Base-by-base conservation (phyloP, 2,888 invertebrate species). In the Drosophila paranaensis region DNA sequence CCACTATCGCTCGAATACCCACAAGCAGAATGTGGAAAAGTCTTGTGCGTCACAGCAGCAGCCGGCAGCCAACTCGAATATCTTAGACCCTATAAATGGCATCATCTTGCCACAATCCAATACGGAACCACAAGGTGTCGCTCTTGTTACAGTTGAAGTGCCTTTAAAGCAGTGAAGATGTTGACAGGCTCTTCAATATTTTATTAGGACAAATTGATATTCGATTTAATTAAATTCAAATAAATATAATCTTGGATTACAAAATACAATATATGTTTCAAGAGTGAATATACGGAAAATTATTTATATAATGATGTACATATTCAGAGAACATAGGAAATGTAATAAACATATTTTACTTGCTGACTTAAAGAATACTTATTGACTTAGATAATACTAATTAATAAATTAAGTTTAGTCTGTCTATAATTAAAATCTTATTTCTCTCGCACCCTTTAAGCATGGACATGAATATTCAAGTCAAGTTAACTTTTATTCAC, bases 1-100 rank as follows among this genome's bases (percentile, higher is more conserved):
- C 30, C 92, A 92, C 71, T 85, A 81, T 58, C 83, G 90, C 13
- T 92, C 92, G 1, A 87, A 91, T 58, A 90, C 91, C 8, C 92
- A 92, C 72, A 91, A 91, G 45, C 92, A 91, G 55, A 91, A 88
- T 43, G 71, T 84, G 16, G 90, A 90, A 35, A 90, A 74, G 43
- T 67, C 73, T 2, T 48, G 53, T 30, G 13, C 14, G 6, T 20
- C 25, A 35, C 57, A 70, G 27, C 40, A 51, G 16, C 54, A 51
- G 20, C 54, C 50, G 27, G 11, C 39, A 4, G 4, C 35, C 37
- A 62, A 43, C 30, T 14, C 16, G 20, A 48, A 45, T 0, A 16
- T 45, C 3, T 5, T 51, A 6, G 42, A 25, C 20, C 8, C 55
- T n/a, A 25, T 50, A 16, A 27, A 57, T 27, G 63, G 27, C 25